Percentiles rank a stretch among this genome's conserved stretches.
Evolutionary conservation across 2,888 invertebrate species (phyloP).

Genomic region (Eristalis arbustorum): DNA sequence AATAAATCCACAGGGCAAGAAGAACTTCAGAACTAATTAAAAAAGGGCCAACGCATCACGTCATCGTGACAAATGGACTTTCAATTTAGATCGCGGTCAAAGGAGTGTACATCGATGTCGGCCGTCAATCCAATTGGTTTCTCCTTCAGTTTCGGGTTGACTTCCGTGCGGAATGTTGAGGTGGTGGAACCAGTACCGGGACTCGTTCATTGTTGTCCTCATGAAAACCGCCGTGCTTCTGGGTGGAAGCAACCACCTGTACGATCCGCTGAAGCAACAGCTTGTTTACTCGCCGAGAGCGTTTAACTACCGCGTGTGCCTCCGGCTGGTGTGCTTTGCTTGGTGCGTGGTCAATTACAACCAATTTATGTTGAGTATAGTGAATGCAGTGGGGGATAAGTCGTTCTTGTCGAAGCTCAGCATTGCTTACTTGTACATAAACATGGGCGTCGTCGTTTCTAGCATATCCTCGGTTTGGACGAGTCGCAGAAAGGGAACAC

Average conservation of each 20-base stretch:
- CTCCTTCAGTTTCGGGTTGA: too few relatives aligned
- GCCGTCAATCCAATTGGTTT: too few relatives aligned
- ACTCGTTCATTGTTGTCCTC: not conserved
- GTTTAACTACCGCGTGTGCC: not conserved
- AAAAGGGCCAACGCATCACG: too few relatives aligned
- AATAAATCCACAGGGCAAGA: too few relatives aligned
- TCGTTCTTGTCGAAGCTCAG: not conserved
- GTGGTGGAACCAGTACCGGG: too few relatives aligned
- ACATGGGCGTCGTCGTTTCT: not conserved
- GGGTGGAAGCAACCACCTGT: not conserved
- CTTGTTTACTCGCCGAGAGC: not conserved
- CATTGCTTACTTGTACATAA: not conserved
- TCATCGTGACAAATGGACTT: too few relatives aligned
- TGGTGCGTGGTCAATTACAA: not conserved
- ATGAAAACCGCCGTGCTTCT: not conserved
- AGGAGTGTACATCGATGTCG: too few relatives aligned
- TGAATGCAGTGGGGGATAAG: not conserved
- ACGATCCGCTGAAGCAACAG: not conserved
- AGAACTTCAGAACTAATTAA: too few relatives aligned
- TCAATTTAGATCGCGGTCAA: too few relatives aligned
- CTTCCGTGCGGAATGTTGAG: too few relatives aligned
- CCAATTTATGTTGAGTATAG: not conserved
- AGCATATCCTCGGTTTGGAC: not conserved
- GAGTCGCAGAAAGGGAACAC: not conserved
- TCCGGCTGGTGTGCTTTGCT: not conserved